Evolutionary conservation across 2,888 invertebrate species (phyloP), one percentile per base, ranked within the genome.

Genomic region (Nymphalis polychloros): DNA sequence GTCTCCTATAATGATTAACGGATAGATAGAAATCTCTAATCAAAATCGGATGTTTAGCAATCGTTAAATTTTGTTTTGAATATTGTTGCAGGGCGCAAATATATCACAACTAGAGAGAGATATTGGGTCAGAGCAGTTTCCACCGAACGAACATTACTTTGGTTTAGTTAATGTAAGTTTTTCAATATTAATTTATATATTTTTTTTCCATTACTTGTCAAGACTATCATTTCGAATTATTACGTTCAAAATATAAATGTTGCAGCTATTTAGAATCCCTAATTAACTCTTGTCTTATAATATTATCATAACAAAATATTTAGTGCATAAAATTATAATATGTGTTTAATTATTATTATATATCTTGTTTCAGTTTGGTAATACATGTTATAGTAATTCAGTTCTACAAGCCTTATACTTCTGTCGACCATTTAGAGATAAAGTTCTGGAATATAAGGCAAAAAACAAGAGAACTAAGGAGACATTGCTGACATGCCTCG

Each of bases 321-420:
- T 20, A 20, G 2, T 23, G 16, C 3, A 4, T 7, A 13, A 17
- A 13, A 23, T 17, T 5, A 57, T 49, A 13, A 17, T 63, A 49
- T 4, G 52, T 53, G 41, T 68, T 68, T 53, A 53, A 27, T 53
- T 10, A 57, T 20, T 63, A 3, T 52, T 19, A 35, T 63, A 50
- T n/a, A 47, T 48, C 19, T 69, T 63, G 82, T 94, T 95, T 76
- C 93, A 97, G 97, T 99, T 99, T 94, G 99, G 99, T 78, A 99
- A 99, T 92, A 99, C 99, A 46, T 99, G 99, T 93, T 99, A 99
- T 89, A 99, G 99, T 88, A 99, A 99, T 92, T 99, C 99, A 57
- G 99, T 99, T 78, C 94, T 99, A 75, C 99, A 99, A 95, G 99
- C 99, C 46, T 94, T 99, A 75, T 99, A 99, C 89, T 99, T 99